Conservation (phyloP, 2,797 vertebrate genomes). For the Coilia nasus region DNA sequence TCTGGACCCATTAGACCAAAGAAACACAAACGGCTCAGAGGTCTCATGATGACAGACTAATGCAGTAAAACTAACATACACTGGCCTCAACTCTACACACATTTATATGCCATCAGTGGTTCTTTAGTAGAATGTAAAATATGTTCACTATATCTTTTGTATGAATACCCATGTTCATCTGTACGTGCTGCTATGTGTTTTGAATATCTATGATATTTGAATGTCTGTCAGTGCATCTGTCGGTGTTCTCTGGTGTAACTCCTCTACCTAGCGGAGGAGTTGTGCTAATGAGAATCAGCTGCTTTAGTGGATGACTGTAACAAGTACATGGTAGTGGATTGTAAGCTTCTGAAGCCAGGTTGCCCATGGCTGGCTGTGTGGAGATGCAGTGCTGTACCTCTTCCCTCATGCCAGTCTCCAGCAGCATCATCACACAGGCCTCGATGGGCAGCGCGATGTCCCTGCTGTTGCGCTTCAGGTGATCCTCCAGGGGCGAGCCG, state of each 20-base stretch:
- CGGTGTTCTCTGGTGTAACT: too few relatives aligned
- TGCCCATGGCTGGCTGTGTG: too few relatives aligned
- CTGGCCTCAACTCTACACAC: background rate
- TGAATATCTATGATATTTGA: background rate
- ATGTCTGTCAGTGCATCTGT: too few relatives aligned
- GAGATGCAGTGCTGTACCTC: conserved; percentile 75
- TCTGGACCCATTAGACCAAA: background rate
- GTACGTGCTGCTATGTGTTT: background rate
- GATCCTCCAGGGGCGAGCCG: conserved; percentile 90
- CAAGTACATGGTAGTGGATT: too few relatives aligned
- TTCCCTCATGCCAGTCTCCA: conserved; percentile 97
- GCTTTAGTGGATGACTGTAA: too few relatives aligned
- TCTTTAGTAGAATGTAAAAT: background rate
- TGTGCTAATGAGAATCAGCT: too few relatives aligned
- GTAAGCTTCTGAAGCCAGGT: too few relatives aligned
- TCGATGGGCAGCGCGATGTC: conserved; percentile 94
- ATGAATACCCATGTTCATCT: background rate
- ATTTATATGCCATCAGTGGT: background rate
- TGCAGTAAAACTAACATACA: background rate
- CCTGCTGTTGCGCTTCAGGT: conserved; percentile 90
- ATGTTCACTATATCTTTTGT: background rate
- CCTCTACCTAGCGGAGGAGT: too few relatives aligned
- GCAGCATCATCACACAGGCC: conserved; percentile 97
- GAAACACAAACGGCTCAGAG: background rate
- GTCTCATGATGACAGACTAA: background rate